Evolutionary conservation across 2,113 vertebrate genomes (phyloP).

Genomic region (Pampusana beccarii): DNA sequence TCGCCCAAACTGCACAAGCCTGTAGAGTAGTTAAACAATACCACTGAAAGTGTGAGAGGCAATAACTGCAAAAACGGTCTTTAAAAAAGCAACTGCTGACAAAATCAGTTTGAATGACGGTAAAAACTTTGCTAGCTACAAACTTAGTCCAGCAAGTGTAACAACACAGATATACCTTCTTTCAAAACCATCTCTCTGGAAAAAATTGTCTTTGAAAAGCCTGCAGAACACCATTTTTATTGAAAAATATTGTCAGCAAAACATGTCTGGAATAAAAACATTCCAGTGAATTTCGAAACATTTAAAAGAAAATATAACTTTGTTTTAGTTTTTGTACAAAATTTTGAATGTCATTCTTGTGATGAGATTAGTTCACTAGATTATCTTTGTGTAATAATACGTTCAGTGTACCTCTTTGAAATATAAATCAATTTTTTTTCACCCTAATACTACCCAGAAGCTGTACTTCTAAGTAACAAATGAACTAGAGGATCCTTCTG

Average conservation of each 20-base stretch:
- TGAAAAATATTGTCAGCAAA: not conserved
- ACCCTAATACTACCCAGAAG: conserved; percentile 52
- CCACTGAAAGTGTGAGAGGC: rapidly evolving
- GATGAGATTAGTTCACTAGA: conserved; percentile 14
- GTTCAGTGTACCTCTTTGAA: conserved; percentile 17
- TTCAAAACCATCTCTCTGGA: not conserved
- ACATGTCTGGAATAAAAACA: not conserved
- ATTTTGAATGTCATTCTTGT: conserved; percentile 22
- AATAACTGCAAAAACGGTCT: not conserved
- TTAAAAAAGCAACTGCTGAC: not conserved
- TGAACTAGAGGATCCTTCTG: conserved; percentile 52
- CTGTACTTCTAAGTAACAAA: conserved; percentile 62
- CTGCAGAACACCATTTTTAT: not conserved
- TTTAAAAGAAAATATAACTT: not conserved
- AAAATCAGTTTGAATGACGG: not conserved
- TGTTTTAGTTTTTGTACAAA: not conserved
- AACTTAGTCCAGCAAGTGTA: not conserved
- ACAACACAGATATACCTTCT: not conserved
- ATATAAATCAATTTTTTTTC: conserved; percentile 67
- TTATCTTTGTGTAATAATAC: conserved; percentile 12
- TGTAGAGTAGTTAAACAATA: not conserved
- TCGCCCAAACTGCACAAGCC: not conserved
- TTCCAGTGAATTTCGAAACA: not conserved
- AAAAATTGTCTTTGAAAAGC: not conserved
- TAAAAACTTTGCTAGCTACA: not conserved